Conservation (phyloP, 2,888 invertebrate genomes). For the Stenchaetothrips biformis region DNA sequence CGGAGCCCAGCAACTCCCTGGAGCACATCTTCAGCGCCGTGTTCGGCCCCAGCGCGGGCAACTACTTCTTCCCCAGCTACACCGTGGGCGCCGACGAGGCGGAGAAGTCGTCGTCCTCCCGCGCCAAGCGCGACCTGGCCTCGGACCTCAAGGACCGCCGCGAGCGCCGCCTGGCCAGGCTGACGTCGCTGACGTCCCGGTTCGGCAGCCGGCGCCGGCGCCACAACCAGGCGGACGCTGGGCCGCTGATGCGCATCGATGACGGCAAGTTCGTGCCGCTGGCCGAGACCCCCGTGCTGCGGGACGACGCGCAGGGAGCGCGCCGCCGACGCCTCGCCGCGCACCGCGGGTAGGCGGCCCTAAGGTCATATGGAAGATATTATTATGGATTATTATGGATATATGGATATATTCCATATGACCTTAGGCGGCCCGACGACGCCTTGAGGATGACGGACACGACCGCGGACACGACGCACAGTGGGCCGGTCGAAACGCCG, state of each 20-base stretch:
- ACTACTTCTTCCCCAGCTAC: slow-evolving; percentile 14
- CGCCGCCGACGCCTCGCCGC: not conserved
- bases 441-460: too few species aligned
- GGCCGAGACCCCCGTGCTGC: not conserved
- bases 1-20: not conserved
- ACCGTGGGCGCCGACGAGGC: not conserved
- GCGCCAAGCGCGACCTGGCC: not conserved
- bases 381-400: too few species aligned
- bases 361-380: too few species aligned
- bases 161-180: not conserved
- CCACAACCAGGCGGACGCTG: not conserved
- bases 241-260: slow-evolving; percentile 1
- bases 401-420: too few species aligned
- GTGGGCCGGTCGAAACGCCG: too few species aligned
- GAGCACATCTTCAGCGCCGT: slow-evolving; percentile 19
- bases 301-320: not conserved
- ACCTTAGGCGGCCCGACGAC: not conserved
- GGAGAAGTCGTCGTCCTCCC: not conserved
- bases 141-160: not conserved
- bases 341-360: not conserved
- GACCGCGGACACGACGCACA: too few species aligned
- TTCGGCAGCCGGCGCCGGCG: not conserved
- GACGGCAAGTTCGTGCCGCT: not conserved
- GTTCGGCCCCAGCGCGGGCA: not conserved
- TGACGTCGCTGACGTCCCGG: not conserved